phyloP scores from a whole-genome alignment of 2,888 invertebrate genomes.

The Trissolcus japonicus region DNA sequence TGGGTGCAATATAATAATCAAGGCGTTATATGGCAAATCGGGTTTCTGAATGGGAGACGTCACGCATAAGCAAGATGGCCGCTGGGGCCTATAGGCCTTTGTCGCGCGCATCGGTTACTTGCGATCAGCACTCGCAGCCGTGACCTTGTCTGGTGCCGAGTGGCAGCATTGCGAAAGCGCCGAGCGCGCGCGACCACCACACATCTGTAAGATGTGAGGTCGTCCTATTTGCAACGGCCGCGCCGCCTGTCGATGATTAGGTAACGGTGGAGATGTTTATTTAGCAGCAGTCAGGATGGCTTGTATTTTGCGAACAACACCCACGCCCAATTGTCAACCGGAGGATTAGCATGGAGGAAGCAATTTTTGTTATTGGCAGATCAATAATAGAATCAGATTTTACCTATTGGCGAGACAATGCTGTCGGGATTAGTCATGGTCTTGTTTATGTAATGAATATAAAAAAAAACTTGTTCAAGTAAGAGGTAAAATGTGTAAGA shows the following conservation, averaged over 20 bases:
- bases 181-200: conserved; percentile 22
- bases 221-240: too few relatives aligned
- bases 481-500: conserved; percentile 37
- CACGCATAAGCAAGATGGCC: conserved; percentile 71
- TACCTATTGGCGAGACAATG: too few relatives aligned
- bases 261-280: too few relatives aligned
- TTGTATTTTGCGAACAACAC: too few relatives aligned
- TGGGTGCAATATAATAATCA: conserved; percentile 54
- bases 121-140: conserved; percentile 70
- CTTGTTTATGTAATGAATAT: too few relatives aligned
- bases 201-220: conserved; percentile 38
- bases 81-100: conserved; percentile 49
- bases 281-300: too few relatives aligned
- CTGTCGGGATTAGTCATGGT: too few relatives aligned
- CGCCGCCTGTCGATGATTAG: too few relatives aligned
- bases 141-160: conserved; percentile 74
- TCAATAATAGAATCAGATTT: neutral
- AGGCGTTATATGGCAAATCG: too few relatives aligned
- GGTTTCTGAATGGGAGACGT: conserved; percentile 60
- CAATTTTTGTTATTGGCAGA: too few relatives aligned
- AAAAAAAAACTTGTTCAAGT: conserved; percentile 22
- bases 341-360: too few relatives aligned
- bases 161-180: neutral
- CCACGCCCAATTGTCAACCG: too few relatives aligned
- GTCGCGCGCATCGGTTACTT: conserved; percentile 33